Conservation (phyloP, 1,140 invertebrate genomes). For the Archegozetes longisetosus region DNA sequence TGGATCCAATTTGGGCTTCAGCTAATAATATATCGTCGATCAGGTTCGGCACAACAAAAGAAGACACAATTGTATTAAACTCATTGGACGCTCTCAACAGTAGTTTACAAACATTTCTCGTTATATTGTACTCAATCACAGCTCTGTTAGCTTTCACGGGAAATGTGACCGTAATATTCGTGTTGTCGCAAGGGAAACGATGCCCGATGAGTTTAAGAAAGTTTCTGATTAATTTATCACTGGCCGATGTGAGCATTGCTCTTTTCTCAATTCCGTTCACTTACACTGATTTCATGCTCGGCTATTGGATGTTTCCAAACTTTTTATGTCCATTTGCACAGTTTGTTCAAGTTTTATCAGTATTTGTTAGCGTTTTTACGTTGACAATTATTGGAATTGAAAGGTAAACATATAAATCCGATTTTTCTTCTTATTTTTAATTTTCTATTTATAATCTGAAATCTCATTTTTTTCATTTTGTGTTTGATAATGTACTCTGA, state of each 20-base stretch:
- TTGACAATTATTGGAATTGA: conserved; percentile 32
- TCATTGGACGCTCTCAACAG: neutral
- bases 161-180: conserved; percentile 29
- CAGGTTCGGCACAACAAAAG: neutral
- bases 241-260: conserved; percentile 31
- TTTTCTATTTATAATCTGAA: neutral
- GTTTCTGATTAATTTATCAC: conserved; percentile 31
- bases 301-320: conserved; percentile 29
- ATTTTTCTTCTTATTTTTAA: neutral
- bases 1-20: neutral
- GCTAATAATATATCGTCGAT: neutral
- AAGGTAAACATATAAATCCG: conserved; percentile 24
- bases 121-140: conserved; percentile 28
- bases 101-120: conserved; percentile 24
- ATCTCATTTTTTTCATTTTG: too few species aligned
- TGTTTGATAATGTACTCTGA: too few species aligned
- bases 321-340: conserved; percentile 30
- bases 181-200: conserved; percentile 27
- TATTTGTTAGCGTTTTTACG: conserved; percentile 31
- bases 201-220: conserved; percentile 26
- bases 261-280: conserved; percentile 33
- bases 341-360: conserved; percentile 30
- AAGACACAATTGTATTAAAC: neutral
- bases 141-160: conserved; percentile 27
- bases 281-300: conserved; percentile 31